Base-by-base conservation (phyloP, 2,888 invertebrate genomes). In the Priocnemis perturbator region DNA sequence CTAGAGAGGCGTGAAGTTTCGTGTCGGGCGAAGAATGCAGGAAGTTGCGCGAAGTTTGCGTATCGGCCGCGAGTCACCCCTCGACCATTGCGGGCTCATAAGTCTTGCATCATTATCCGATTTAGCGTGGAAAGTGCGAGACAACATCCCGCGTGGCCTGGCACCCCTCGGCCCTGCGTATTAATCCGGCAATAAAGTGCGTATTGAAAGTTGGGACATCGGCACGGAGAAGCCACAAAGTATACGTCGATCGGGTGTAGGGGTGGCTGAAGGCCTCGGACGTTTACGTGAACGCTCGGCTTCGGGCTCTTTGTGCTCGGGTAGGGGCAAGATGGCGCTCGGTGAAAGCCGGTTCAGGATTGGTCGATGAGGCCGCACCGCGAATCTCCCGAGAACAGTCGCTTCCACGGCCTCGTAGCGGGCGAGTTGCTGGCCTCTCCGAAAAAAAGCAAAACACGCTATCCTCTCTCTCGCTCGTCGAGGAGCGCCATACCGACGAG, bases 331-430 rank as follows among this genome's bases (percentile, higher is more conserved):
- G 83, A 82, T 82, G 82, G 82, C 82, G 82, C 77, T 76, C 74
- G 81, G 78, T 71, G 76, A 77, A 77, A 73, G 81, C 69, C 68
- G 74, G 67, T 60, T 59, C 60, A 76, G 73, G 73, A 81, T 81
- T 81, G 81, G 81, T 81, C 81, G 82, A 80, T 81, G 80, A 74
- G 82, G 62, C 74, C 80, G 82, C 81, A 78, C 77, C 81, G 78
- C 80, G 78, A 81, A 74, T 82, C 80, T 80, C 74, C 80, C 78
- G 81, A 82, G 81, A 74, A 64, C 81, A 81, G 81, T 81, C 81
- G 81, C 77, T 77, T 71, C 68, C 69, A 77, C 76, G 78, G 69
- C 71, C 57, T 77, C 81, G 82, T 67, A 70, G 77, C 67, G 78
- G 81, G 71, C 76, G 74, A 66, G 78, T 76, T 73, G 73, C 58